Percentiles rank a stretch among this genome's conserved stretches.
phyloP scores from a whole-genome alignment of 2,113 vertebrate species.

The Bucco capensis region DNA sequence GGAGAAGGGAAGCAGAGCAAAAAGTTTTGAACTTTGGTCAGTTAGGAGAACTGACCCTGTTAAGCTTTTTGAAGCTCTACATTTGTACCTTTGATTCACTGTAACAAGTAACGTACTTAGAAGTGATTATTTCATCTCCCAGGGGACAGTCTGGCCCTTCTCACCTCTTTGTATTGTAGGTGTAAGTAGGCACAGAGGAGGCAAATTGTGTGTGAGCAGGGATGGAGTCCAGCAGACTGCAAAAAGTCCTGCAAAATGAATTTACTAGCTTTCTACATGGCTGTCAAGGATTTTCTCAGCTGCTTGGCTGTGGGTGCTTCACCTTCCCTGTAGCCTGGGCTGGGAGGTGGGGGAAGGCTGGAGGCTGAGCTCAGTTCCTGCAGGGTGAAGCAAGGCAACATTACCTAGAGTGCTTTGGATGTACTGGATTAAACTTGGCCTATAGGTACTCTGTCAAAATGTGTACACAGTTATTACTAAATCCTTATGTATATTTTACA shows the following conservation, averaged over 20 bases:
- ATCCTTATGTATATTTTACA: background rate
- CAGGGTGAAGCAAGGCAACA: too few species aligned
- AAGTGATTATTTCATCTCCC: conserved; percentile 34
- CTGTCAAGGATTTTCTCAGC: background rate
- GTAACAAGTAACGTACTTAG: background rate
- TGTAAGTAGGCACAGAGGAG: background rate
- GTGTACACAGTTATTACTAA: background rate
- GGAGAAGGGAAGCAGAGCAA: background rate
- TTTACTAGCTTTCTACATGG: background rate
- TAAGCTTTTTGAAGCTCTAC: background rate
- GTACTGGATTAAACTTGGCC: background rate
- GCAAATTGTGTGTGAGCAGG: background rate
- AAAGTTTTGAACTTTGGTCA: background rate
- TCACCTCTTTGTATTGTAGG: background rate
- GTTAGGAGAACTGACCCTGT: background rate
- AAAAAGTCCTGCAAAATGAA: background rate
- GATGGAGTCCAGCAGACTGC: background rate
- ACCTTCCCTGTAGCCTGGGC: background rate
- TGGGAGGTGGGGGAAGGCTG: background rate
- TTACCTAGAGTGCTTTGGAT: fast-evolving
- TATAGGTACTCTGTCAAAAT: background rate
- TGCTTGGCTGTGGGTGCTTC: background rate
- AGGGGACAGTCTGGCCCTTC: background rate
- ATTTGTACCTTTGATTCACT: background rate
- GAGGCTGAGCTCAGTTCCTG: background rate